Evolutionary conservation across 1,140 invertebrate species (phyloP).

Genomic region (Drosophila sturtevanti): DNA sequence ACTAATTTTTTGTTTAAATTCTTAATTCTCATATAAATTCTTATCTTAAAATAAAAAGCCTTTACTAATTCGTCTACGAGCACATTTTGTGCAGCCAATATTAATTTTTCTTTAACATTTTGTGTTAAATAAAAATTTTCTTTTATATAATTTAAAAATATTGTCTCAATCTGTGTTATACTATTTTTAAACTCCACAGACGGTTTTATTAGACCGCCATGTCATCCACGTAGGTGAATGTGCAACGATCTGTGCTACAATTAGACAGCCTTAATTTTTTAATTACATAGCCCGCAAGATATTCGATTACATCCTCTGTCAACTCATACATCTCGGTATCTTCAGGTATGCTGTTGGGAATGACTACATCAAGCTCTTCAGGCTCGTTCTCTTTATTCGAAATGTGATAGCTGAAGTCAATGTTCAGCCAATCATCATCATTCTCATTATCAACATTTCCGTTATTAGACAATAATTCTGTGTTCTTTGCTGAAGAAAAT

Average conservation of each 20-base stretch:
- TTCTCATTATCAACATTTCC: conserved; percentile 5
- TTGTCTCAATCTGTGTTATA: neutral
- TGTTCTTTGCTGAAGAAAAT: neutral
- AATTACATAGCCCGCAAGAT: neutral
- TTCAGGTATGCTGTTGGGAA: neutral
- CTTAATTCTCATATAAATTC: neutral
- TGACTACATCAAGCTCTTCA: neutral
- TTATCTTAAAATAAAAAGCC: neutral
- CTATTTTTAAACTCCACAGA: neutral
- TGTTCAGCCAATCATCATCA: neutral
- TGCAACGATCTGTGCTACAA: neutral
- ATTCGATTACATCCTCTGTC: neutral
- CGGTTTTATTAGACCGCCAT: neutral
- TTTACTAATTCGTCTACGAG: neutral
- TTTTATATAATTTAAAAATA: neutral
- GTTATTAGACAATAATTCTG: conserved; percentile 7
- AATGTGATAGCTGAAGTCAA: neutral
- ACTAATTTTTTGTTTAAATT: neutral
- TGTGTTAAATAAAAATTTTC: neutral
- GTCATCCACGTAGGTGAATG: conserved; percentile 1
- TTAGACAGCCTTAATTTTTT: neutral
- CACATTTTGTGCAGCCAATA: neutral
- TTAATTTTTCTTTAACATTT: conserved; percentile 1
- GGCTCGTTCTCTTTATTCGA: conserved; percentile 1
- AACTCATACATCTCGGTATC: neutral